Percentiles rank a stretch among this genome's conserved stretches.
Conservation (phyloP, 2,797 vertebrate species). For the Gorsachius magnificus region DNA sequence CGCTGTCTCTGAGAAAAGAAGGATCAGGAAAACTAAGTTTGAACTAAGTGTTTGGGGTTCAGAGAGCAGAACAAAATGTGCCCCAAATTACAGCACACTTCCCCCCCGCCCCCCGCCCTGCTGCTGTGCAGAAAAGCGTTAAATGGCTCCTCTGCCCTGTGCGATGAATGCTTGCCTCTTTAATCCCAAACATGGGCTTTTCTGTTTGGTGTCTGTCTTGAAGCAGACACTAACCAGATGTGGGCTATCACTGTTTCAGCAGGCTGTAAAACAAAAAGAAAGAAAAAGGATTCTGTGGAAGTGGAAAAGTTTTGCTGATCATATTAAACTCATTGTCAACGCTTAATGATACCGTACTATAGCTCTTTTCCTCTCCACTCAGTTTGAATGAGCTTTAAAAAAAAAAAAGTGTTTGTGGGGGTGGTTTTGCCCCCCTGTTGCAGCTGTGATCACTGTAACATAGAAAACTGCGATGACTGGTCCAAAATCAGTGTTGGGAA, state of each 20-base stretch:
- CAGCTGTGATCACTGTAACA: not conserved
- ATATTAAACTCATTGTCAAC: not conserved
- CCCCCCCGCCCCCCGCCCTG: fast-evolving
- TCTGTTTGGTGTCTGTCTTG: conserved; percentile 2
- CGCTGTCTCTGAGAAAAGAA: not conserved
- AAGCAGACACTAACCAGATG: conserved; percentile 46
- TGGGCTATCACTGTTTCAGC: conserved; percentile 35
- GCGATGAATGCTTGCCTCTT: not conserved
- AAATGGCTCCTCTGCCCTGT: not conserved
- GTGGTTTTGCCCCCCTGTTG: not conserved
- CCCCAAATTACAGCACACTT: not conserved
- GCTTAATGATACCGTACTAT: not conserved
- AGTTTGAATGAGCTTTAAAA: not conserved
- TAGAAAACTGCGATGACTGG: not conserved
- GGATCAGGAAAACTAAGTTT: not conserved
- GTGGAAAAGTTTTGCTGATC: conserved; percentile 15
- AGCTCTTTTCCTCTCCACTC: not conserved
- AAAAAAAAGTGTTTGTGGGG: not conserved
- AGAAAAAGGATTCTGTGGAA: conserved; percentile 11
- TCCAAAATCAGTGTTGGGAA: not conserved
- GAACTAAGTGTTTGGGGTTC: not conserved
- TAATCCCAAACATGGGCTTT: conserved; percentile 33
- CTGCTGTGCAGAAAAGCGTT: not conserved
- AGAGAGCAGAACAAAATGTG: not conserved
- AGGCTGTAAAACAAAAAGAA: conserved; percentile 55